Base-by-base conservation (phyloP, 2,797 vertebrate species). In the Scarus forsteni region DNA sequence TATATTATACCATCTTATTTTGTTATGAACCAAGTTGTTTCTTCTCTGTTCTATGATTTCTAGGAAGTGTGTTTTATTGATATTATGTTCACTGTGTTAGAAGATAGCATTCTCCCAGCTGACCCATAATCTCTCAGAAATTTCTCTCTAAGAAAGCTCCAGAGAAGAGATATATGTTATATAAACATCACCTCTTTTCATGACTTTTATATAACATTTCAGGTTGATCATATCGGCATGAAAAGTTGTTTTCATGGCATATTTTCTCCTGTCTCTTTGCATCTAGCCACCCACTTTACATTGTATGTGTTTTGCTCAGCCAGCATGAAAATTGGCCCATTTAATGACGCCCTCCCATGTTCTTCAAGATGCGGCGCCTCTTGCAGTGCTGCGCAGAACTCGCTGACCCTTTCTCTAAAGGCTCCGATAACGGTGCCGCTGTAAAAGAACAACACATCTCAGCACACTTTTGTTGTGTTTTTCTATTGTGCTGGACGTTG, bases 281-380 rank as follows among this genome's bases (percentile, higher is more conserved):
- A 78, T 92, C 54, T 61, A 49, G 68, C 60, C 35, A 12, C 76
- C 35, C 48, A 74, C 77, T 83, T 75, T 85, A 77, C 77, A 81
- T 88, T 84, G 69, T 86, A 59, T 83, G 78, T 71, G 68, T 89
- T 86, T 89, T 87, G 87, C 44, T 87, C 92, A 93, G 79, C 50
- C 10, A 83, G 89, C 91, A 90, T 93, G 88, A 94, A 93, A 83
- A 90, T 91, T 82, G 92, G 62, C 87, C 93, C 79, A 92, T 91
- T 90, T 93, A 92, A 80, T 59, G 74, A 77, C n/a, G 16, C 56
- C 79, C 79, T 81, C 59, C 71, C 57, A 40, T 73, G 68, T 50
- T 63, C 50, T 38, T 82, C 73, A 80, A 83, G 78, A 85, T 42
- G 75, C 75, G 72, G 10, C 1, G 49, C 69, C 52, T 74, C 43